Percentiles rank a stretch among this genome's conserved stretches.
These are phyloP conservation scores for Bufo bufo DNA, from an alignment of 2,113 vertebrate genomes.

Conservation along the genomic window DNA sequence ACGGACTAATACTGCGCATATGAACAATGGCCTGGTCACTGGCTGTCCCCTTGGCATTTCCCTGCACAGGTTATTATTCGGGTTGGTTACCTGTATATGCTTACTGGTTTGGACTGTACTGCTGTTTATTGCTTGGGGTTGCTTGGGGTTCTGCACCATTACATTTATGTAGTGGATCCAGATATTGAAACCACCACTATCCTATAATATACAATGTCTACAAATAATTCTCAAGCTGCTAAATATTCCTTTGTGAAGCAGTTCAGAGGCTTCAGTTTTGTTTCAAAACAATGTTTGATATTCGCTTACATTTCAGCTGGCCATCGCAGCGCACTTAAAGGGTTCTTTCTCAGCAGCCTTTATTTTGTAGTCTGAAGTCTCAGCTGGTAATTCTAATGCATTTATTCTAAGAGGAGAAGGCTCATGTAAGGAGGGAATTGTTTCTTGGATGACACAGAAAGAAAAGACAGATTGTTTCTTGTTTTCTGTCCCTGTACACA, in stretches of 20 bases:
- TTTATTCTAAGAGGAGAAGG: slow-evolving; percentile 41
- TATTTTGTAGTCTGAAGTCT: slow-evolving; percentile 42
- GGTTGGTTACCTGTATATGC: no score
- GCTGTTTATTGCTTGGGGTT: no score
- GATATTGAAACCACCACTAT: neutral
- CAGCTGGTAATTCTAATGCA: slow-evolving; percentile 50
- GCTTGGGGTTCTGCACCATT: no score
- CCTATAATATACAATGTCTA: neutral
- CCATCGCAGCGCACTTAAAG: neutral
- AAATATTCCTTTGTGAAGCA: neutral
- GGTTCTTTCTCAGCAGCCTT: neutral
- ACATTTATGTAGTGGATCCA: neutral
- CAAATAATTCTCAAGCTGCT: neutral
- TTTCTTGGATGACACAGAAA: slow-evolving; percentile 49
- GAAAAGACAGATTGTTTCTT: slow-evolving; percentile 54
- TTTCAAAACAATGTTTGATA: neutral
- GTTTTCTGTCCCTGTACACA: slow-evolving; percentile 29
- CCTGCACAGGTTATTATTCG: no score
- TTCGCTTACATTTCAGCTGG: neutral
- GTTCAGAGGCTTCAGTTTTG: neutral
- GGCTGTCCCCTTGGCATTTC: no score
- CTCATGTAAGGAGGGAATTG: slow-evolving; percentile 40
- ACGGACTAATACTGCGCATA: no score
- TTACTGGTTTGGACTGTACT: no score
- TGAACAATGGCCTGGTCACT: no score